Percentiles rank a stretch among this genome's conserved stretches.
Evolutionary conservation across 1,140 invertebrate species (phyloP).

Genomic region (Apis cerana): DNA sequence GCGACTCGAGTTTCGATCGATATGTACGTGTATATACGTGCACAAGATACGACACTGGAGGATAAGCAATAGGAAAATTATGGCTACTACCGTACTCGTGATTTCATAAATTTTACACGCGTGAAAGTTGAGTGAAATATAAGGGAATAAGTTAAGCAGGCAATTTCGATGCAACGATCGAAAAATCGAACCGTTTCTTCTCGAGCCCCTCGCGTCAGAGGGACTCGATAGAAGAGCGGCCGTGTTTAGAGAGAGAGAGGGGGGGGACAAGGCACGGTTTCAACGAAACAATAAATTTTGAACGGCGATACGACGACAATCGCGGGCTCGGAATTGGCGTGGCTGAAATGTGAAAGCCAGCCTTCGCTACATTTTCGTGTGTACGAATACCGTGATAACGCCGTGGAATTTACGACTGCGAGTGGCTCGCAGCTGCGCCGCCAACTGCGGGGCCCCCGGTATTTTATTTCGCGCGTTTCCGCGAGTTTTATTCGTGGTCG

Average conservation of each 20-base stretch:
- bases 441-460: background rate
- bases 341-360: conserved; percentile 34
- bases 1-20: too few relatives aligned
- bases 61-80: too few relatives aligned
- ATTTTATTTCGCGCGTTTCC: conserved; percentile 12
- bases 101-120: too few relatives aligned
- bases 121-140: too few relatives aligned
- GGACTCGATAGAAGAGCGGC: too few relatives aligned
- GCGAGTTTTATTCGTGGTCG: conserved; percentile 1
- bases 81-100: too few relatives aligned
- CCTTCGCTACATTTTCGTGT: conserved; percentile 22
- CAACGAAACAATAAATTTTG: conserved; percentile 24
- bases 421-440: conserved; percentile 16
- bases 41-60: too few relatives aligned
- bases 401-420: conserved; percentile 17
- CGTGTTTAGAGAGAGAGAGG: background rate
- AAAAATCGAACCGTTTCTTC: background rate
- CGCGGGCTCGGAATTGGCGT: conserved; percentile 4
- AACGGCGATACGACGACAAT: conserved; percentile 3
- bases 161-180: background rate
- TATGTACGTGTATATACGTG: too few relatives aligned
- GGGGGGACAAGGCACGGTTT: background rate
- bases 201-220: background rate
- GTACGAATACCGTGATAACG: conserved; percentile 25
- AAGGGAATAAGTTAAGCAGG: too few relatives aligned